Evolutionary conservation across 2,888 invertebrate species (phyloP), one percentile per base, ranked within the genome.

Genomic region (Idaea dimidiata): DNA sequence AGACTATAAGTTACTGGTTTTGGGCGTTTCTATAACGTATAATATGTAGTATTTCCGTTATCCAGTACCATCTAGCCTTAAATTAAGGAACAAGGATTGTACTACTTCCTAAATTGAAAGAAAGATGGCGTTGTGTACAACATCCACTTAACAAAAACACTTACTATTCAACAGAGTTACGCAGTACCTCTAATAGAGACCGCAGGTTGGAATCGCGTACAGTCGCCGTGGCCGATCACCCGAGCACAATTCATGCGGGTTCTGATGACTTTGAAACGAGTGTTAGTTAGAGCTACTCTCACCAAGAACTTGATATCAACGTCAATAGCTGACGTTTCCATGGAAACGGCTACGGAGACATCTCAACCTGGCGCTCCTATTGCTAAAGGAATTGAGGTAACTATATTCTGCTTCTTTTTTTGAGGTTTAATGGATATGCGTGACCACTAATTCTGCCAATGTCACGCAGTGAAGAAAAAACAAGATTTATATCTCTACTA

Each of bases 191-290:
- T 97, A 32, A 93, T 93, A 56, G 96, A 97, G 77, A 86, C 88
- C n/a, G n/a, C n/a, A n/a, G n/a, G n/a, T n/a, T n/a, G 0, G 93
- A 93, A 53, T 72, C 88, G 24, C 87, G 88, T 64, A 71, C 81
- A 0, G 74, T 67, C 0, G 74, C 73, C 1, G 81, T 82, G 0
- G 89, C 82, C 0, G 95, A 89, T 81, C 0, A 95, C 96, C 0
- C 94, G 99, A 32, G 94, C 95, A 62, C 97, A 98, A 79, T 94
- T 99, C 66, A 94, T 99, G 93, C 95, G 94, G 66, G 97, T 97
- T 0, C 90, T 99, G 8, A 95, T 97, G 31, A 96, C 97, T 75
- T 87, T 99, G 14, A 96, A 97, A 74, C 94, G 96, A 14, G 96
- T 98, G 66, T 89, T 97, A 8, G 95, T 99, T 31, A 94, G 97